phyloP scores from a whole-genome alignment of 2,888 invertebrate species.

The Sphinx pinastri region DNA sequence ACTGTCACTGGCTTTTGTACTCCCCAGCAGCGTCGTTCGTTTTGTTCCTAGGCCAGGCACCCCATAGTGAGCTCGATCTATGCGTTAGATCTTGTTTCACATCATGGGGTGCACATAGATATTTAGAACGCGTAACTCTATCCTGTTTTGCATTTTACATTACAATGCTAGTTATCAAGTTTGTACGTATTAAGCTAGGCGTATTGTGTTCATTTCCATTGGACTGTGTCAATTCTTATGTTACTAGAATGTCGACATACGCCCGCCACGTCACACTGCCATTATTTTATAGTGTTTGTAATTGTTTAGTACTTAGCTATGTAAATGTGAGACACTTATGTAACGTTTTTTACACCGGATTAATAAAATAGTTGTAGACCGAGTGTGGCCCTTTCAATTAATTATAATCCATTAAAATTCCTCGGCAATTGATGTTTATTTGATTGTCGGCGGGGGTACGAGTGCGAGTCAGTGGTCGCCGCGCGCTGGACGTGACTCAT shows the following conservation, averaged over 20 bases:
- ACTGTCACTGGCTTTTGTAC: not conserved
- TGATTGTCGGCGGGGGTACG: conserved; percentile 59
- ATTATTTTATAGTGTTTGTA: conserved; percentile 61
- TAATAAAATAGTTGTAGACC: conserved; percentile 80
- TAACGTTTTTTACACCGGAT: conserved; percentile 72
- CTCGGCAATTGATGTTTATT: conserved; percentile 70
- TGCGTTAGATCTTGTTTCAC: conserved; percentile 77
- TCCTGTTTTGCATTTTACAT: conserved; percentile 69
- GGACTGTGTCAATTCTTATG: conserved; percentile 87
- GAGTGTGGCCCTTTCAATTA: conserved; percentile 77
- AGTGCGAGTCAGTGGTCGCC: conserved; percentile 39
- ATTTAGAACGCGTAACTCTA: conserved; percentile 48
- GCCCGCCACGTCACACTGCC: conserved; percentile 79
- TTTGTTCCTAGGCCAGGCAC: conserved; percentile 44
- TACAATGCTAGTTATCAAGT: conserved; percentile 63
- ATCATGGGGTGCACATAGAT: conserved; percentile 60
- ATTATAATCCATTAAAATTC: conserved; percentile 79
- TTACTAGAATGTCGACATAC: conserved; percentile 86
- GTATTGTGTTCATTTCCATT: conserved; percentile 76
- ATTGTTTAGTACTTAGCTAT: conserved; percentile 46
- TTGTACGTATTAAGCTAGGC: conserved; percentile 54
- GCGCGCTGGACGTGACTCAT: conserved; percentile 59
- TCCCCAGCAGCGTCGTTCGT: not conserved
- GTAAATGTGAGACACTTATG: conserved; percentile 70
- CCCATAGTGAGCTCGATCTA: conserved; percentile 77